Base-by-base conservation (phyloP, 1,140 invertebrate genomes). In the Drosophila oshimai region DNA sequence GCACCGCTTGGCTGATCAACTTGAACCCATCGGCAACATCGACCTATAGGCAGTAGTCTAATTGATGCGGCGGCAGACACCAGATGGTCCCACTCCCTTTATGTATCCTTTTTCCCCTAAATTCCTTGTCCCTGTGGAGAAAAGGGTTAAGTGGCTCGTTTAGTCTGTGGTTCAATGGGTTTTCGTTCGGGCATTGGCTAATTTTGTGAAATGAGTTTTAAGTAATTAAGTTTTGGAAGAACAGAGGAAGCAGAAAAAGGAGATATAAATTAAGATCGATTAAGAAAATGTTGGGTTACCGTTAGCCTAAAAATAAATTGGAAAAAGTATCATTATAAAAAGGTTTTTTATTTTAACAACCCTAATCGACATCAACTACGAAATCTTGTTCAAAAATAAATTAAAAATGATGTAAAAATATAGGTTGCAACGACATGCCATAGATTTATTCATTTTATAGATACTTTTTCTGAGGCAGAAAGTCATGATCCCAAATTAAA, bases 111-210 rank as follows among this genome's bases (percentile, higher is more conserved):
- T 61, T 41, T 42, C 17, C 5, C 20, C 26, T 15, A 13, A 39
- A 28, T 12, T 13, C 34, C 22, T 29, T 17, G 9, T 6, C 4
- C 5, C 7, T 4, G 13, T 7, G 6, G 20, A 18, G 33, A 58
- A 15, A 83, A 58, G 79, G 79, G 79, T 83, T 84, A 79, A 86
- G 64, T 83, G 74, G 80, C 64, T 62, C 75, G 74, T 71, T 84
- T 71, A 54, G 62, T 44, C 42, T 74, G 78, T 51, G 79, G 78
- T 55, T 84, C 62, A 84, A 74, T 81, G 78, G 67, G 51, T 60
- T 64, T 70, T 67, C 42, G 33, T 49, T 47, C 6, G 44, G 33
- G 33, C 36, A 57, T 50, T 69, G 54, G 49, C 69, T 73, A 77
- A 83, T 78, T 83, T 83, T 31, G 10, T n/a, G 15, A 36, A 72